phyloP scores from a whole-genome alignment of 2,113 vertebrate genomes.

The Centropristis striata region DNA sequence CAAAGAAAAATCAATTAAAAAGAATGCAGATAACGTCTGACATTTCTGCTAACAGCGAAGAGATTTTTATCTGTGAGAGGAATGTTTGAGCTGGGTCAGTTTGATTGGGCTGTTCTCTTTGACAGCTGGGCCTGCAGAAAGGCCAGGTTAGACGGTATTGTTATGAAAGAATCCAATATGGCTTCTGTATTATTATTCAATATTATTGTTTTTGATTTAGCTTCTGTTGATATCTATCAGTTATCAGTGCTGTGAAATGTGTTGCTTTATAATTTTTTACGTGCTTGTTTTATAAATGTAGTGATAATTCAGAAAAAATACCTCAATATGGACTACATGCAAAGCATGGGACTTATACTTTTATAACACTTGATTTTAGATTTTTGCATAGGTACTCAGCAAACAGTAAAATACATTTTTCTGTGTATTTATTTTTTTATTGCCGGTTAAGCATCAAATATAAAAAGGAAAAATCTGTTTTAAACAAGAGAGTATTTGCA shows the following conservation, averaged over 20 bases:
- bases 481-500: too few species aligned
- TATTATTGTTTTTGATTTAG: background rate
- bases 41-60: slow-evolving; percentile 61
- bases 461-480: too few species aligned
- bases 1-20: slow-evolving; percentile 71
- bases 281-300: background rate
- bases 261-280: too few species aligned
- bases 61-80: slow-evolving; percentile 70
- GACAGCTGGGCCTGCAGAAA: slow-evolving; percentile 32
- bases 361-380: background rate
- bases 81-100: slow-evolving; percentile 48
- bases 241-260: background rate
- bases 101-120: slow-evolving; percentile 58
- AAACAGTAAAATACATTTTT: background rate
- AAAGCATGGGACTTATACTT: background rate
- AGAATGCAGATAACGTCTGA: slow-evolving; percentile 66
- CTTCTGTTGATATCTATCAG: background rate
- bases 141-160: background rate
- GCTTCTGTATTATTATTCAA: background rate
- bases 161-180: background rate
- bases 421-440: too few species aligned
- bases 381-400: too few species aligned
- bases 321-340: background rate
- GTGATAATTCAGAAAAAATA: too few species aligned
- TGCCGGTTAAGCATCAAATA: too few species aligned